Conservation (phyloP, 2,888 invertebrate genomes). For the Chelonus formosanus region DNA sequence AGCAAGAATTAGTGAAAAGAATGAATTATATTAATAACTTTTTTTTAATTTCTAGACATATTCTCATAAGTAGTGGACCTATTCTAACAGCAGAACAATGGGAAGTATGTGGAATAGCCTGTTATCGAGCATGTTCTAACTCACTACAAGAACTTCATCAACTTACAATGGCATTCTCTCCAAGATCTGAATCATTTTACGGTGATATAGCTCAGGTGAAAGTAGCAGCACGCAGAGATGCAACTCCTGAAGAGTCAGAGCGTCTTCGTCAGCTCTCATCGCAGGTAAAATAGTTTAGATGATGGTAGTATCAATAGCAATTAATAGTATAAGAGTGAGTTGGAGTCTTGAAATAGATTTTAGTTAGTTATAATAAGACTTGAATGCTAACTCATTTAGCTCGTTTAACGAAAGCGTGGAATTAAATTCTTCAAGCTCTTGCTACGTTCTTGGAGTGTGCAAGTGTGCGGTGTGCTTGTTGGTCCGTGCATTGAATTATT, state of each 20-base stretch:
- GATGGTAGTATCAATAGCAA: background rate
- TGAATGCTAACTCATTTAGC: too few species aligned
- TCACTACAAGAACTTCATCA: conserved; percentile 88
- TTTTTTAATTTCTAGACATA: conserved; percentile 68
- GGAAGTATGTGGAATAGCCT: conserved; percentile 83
- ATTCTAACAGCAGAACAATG: conserved; percentile 85
- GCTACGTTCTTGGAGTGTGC: too few species aligned
- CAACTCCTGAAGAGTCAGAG: conserved; percentile 83
- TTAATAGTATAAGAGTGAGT: background rate
- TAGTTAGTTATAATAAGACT: too few species aligned
- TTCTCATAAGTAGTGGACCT: conserved; percentile 84
- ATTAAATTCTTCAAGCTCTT: background rate
- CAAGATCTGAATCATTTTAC: conserved; percentile 93
- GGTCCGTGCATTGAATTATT: too few species aligned
- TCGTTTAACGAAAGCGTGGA: too few species aligned
- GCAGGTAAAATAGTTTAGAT: conserved; percentile 67
- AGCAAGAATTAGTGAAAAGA: background rate
- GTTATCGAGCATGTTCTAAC: conserved; percentile 85
- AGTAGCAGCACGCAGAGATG: conserved; percentile 90
- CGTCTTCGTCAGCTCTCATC: conserved; percentile 88
- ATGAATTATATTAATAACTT: background rate
- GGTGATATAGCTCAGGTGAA: conserved; percentile 92
- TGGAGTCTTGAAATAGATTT: too few species aligned
- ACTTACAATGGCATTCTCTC: conserved; percentile 88
- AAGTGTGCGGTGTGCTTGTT: too few species aligned